Percentiles rank a stretch among this genome's conserved stretches.
phyloP scores from a whole-genome alignment of 2,888 invertebrate species.

The Orthosia gracilis region DNA sequence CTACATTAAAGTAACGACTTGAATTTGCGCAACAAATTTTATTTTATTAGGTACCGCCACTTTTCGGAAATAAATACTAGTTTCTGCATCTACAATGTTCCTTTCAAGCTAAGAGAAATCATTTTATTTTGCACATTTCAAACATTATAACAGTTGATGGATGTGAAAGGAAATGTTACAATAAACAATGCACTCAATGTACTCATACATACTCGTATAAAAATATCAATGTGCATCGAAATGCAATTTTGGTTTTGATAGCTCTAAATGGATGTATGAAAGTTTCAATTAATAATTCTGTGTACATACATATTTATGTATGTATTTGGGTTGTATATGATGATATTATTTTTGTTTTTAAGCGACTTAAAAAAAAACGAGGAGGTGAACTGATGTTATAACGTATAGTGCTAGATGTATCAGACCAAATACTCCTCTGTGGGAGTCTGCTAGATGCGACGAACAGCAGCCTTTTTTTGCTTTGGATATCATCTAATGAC shows the following conservation, averaged over 20 bases:
- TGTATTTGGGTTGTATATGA: conserved; percentile 35
- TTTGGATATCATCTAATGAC: no score
- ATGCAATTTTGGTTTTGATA: conserved; percentile 28
- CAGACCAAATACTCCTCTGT: no score
- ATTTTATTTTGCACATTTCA: conserved; percentile 1
- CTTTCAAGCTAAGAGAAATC: not conserved
- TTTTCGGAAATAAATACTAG: no score
- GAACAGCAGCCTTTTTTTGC: no score
- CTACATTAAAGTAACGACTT: no score
- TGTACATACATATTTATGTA: conserved; percentile 7
- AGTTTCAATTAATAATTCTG: conserved; percentile 45
- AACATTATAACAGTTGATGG: not conserved
- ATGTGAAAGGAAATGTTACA: conserved; percentile 37
- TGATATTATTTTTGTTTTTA: not conserved
- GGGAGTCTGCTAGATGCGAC: no score
- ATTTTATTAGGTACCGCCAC: no score
- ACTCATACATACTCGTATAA: conserved; percentile 7
- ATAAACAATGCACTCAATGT: conserved; percentile 22
- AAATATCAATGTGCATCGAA: conserved; percentile 49
- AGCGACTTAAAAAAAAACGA: no score
- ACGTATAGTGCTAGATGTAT: no score
- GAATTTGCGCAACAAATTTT: no score
- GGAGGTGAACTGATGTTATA: no score
- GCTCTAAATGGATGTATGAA: conserved; percentile 23
- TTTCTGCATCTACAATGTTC: no score